phyloP scores from a whole-genome alignment of 1,140 invertebrate species.

The Penaeus vannamei region DNA sequence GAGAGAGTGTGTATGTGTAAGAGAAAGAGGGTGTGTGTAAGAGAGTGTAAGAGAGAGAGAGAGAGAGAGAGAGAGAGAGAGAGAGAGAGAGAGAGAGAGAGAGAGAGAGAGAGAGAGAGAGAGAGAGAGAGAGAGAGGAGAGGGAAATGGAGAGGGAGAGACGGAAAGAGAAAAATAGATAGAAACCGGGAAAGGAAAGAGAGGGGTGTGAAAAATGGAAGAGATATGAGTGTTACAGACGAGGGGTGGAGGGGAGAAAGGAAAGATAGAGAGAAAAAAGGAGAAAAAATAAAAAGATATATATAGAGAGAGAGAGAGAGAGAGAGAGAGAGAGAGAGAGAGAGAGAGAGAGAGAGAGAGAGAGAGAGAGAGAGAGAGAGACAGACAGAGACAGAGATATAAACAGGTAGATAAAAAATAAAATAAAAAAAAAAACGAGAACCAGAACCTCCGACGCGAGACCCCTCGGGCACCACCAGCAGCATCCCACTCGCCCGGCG shows the following conservation, averaged over 20 bases:
- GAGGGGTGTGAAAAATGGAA: neutral
- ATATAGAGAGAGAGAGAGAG: neutral
- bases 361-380: no score
- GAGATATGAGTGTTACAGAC: no score
- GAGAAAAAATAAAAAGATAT: neutral
- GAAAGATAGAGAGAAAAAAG: neutral
- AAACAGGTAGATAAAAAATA: no score
- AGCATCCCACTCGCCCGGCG: no score
- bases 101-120: slow-evolving; percentile 4
- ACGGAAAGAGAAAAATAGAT: neutral
- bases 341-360: neutral
- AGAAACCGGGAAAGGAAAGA: neutral
- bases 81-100: slow-evolving; percentile 18
- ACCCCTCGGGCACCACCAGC: no score
- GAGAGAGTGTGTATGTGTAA: neutral
- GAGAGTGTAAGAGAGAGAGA: neutral
- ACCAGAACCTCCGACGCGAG: no score
- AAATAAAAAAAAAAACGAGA: neutral
- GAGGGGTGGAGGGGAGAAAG: neutral
- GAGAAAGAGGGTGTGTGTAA: no score
- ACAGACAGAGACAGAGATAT: no score
- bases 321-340: neutral
- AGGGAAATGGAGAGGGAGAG: no score
- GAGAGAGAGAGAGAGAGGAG: neutral
- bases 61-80: neutral